phyloP scores from a whole-genome alignment of 2,888 invertebrate genomes.

The Scelioninae gen. 2 region DNA sequence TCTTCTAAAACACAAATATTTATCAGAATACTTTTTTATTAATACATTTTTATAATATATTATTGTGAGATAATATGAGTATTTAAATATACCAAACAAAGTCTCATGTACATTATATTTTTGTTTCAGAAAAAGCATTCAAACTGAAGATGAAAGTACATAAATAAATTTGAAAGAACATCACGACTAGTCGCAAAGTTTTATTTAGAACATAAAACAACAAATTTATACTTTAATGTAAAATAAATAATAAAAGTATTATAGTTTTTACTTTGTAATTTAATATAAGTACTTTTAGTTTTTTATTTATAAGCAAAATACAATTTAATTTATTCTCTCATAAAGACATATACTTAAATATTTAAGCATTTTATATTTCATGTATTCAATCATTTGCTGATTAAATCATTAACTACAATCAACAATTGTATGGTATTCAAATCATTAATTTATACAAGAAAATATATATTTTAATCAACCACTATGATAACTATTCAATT shows the following conservation, averaged over 20 bases:
- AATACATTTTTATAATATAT: no score
- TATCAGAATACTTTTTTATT: background rate
- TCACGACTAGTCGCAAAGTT: constrained; percentile 6
- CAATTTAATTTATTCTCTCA: no score
- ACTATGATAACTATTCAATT: no score
- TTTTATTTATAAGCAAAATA: background rate
- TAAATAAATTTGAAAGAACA: background rate
- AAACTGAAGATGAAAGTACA: background rate
- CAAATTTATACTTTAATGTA: constrained; percentile 5
- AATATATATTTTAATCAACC: no score
- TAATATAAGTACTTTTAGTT: background rate
- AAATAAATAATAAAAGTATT: constrained; percentile 1
- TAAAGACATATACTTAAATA: no score
- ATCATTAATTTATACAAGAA: no score
- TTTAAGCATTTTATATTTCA: no score
- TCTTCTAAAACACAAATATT: background rate
- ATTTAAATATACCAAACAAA: background rate
- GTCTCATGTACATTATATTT: no score
- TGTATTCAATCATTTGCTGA: no score
- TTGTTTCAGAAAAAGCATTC: background rate
- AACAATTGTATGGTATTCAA: no score
- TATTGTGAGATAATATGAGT: no score
- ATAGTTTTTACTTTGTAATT: background rate
- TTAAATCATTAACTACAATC: no score
- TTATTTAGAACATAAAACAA: background rate